phyloP scores from a whole-genome alignment of 2,888 invertebrate genomes.

The Archips xylosteana region DNA sequence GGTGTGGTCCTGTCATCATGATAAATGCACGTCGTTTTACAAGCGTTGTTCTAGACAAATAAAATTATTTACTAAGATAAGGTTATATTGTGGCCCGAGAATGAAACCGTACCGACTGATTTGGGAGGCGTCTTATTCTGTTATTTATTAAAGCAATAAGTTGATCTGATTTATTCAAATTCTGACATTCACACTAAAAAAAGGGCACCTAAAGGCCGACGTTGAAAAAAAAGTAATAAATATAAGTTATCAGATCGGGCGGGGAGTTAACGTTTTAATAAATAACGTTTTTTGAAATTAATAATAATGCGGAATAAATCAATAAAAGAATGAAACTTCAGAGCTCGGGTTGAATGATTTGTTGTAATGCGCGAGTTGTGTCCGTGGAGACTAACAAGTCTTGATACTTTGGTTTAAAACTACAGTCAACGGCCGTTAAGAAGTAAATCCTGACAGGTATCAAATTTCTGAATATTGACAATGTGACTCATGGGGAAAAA shows the following conservation, averaged over 20 bases:
- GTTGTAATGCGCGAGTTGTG: slow-evolving; percentile 80
- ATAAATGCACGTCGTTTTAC: too few species aligned
- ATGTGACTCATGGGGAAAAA: too few species aligned
- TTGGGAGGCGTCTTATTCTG: slow-evolving; percentile 5
- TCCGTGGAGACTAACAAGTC: slow-evolving; percentile 51
- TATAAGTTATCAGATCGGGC: slow-evolving; percentile 77
- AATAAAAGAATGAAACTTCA: slow-evolving; percentile 83
- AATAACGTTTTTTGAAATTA: slow-evolving; percentile 76
- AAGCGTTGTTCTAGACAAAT: too few species aligned
- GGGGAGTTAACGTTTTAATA: slow-evolving; percentile 73
- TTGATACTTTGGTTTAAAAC: slow-evolving; percentile 62
- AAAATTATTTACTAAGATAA: too few species aligned
- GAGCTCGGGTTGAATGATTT: slow-evolving; percentile 81
- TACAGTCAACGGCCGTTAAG: too few species aligned
- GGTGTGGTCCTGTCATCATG: too few species aligned
- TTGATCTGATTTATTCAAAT: slow-evolving; percentile 50
- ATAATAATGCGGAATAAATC: slow-evolving; percentile 84
- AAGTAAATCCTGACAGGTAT: too few species aligned
- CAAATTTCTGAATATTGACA: too few species aligned
- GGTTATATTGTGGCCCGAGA: too few species aligned
- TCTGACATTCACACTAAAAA: slow-evolving; percentile 45
- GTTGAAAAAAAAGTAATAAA: slow-evolving; percentile 67
- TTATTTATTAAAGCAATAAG: slow-evolving; percentile 36
- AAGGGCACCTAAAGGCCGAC: slow-evolving; percentile 51
- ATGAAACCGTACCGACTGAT: background rate